Evolutionary conservation across 2,888 invertebrate genomes (phyloP).

Genomic region (Tenthredo amoena): DNA sequence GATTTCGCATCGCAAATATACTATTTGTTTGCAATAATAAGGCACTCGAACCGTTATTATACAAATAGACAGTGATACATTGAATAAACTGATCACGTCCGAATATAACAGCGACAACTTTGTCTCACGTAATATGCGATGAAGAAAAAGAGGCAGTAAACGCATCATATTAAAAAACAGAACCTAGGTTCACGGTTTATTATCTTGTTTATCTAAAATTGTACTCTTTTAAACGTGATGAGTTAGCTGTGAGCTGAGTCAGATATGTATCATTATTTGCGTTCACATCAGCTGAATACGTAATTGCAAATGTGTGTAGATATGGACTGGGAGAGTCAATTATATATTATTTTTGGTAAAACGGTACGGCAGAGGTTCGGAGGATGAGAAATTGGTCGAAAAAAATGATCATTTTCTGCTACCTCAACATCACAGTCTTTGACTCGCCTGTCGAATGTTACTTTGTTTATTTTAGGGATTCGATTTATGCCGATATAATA

Average conservation of each 20-base stretch:
- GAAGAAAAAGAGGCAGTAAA: not conserved
- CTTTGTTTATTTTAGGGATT: conserved; percentile 29
- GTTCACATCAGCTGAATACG: not conserved
- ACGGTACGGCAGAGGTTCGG: not conserved
- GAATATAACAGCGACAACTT: not conserved
- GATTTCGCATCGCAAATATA: not conserved
- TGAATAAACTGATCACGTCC: not conserved
- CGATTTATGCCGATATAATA: conserved; percentile 29
- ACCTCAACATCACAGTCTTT: not conserved
- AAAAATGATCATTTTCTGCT: not conserved
- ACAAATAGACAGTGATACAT: not conserved
- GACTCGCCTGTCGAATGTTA: not conserved
- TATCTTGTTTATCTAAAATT: conserved; percentile 30
- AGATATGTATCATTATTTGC: conserved; percentile 1
- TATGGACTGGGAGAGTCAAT: not conserved
- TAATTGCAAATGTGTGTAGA: conserved; percentile 6
- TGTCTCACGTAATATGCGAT: not conserved
- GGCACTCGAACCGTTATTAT: not conserved
- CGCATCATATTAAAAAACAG: not conserved
- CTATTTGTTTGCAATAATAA: not conserved
- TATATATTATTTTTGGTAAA: not conserved
- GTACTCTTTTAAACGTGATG: not conserved
- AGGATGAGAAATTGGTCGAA: not conserved
- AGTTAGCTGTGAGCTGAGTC: not conserved
- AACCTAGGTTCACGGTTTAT: conserved; percentile 1